A percentile compares a stretch with the other conserved stretches of the same genome.
phyloP scores from a whole-genome alignment of 1,140 invertebrate genomes.

The Contarinia nasturtii region DNA sequence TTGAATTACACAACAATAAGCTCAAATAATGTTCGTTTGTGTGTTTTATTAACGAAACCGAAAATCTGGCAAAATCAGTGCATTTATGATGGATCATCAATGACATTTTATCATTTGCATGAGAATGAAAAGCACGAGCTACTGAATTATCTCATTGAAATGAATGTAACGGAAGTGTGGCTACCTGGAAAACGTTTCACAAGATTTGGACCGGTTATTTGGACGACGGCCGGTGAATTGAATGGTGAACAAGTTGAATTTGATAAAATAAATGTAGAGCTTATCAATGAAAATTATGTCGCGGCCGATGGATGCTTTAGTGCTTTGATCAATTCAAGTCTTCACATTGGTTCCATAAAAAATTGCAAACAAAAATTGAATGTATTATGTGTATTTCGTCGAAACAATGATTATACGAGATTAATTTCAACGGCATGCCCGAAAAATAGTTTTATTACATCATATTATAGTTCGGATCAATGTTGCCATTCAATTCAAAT shows the following conservation, averaged over 20 bases:
- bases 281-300: neutral
- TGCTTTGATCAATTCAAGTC: neutral
- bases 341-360: neutral
- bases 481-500: neutral
- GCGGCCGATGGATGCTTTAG: conserved; percentile 8
- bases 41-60: conserved; percentile 5
- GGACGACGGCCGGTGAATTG: conserved; percentile 13
- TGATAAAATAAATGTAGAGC: conserved; percentile 5
- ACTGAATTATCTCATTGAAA: conserved; percentile 5
- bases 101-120: conserved; percentile 9
- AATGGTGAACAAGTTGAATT: conserved; percentile 12
- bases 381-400: conserved; percentile 13
- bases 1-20: neutral
- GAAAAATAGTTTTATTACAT: conserved; percentile 9
- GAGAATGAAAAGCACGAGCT: conserved; percentile 3
- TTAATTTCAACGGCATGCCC: conserved; percentile 10
- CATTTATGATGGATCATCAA: conserved; percentile 12
- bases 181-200: conserved; percentile 10
- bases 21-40: conserved; percentile 2
- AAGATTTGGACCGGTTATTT: conserved; percentile 10
- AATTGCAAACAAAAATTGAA: conserved; percentile 8
- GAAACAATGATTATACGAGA: conserved; percentile 6
- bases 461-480: conserved; percentile 4
- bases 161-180: conserved; percentile 13
- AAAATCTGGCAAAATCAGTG: conserved; percentile 10